Base-by-base conservation (phyloP, 1,140 invertebrate species). In the Pseudachorutes palmiensis region DNA sequence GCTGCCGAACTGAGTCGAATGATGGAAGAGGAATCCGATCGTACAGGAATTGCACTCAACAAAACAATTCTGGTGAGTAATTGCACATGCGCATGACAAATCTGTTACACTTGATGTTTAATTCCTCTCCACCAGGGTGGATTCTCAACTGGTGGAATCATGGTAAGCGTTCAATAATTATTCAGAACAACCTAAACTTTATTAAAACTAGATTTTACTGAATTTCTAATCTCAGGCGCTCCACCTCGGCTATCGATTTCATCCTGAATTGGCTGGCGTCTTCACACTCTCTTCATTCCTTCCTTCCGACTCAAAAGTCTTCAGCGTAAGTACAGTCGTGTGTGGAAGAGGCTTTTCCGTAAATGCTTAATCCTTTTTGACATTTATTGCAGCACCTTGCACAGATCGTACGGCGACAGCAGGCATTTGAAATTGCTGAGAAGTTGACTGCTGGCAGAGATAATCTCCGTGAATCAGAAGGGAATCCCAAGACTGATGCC, bases 71-170 rank as follows among this genome's bases (percentile, higher is more conserved):
- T 89, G 60, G 85, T 83, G 82, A 76, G 76, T 36, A 29, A 48
- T 36, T 30, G 14, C 28, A 2, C 12, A n/a, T 49, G 24, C 48
- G 1, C 2, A 36, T 12, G 16, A 9, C 2, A 49, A 1, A 26
- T 36, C 19, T 48, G 16, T 31, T 24, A 41, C 67, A 19, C 67
- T 62, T 29, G 30, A 12, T 19, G 2, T 28, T 29, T 26, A 62
- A 49, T 75, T 68, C 70, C 48, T 59, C 32, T 77, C 79, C 26
- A n/a, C n/a, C 61, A 66, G 83, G 85, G 85, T 76, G 88, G 88
- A 5, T 88, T 89, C 75, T 89, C 88, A 36, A 89, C 89, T 87
- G 88, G 88, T 32, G 88, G 87, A 12, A 59, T 30, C n/a, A 65
- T 69, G 51, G 59, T 36, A 61, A 61, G 29, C 22, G n/a, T n/a